Conservation (phyloP, 2,113 vertebrate species). For the Salvator merianae region DNA sequence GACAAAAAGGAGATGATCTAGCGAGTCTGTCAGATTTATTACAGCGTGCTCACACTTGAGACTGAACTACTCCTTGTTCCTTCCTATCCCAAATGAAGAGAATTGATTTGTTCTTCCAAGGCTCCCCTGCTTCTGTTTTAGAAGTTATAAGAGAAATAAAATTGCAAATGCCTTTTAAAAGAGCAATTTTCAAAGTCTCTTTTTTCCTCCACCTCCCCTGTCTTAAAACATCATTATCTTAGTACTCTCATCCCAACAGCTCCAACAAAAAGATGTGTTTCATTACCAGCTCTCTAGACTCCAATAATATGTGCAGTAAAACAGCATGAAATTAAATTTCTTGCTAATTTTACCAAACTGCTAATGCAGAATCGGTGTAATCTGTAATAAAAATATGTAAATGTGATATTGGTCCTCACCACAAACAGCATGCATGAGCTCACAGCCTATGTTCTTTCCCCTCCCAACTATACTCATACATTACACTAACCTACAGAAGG, state of each 20-base stretch:
- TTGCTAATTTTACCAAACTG: conserved; percentile 18
- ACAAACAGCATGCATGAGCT: neutral
- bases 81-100: neutral
- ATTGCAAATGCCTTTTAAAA: conserved; percentile 4
- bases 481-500: neutral
- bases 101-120: no score
- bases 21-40: neutral
- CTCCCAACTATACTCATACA: neutral
- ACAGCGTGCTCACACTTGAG: neutral
- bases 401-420: neutral
- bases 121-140: neutral
- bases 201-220: conserved; percentile 23
- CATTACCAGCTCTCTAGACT: neutral
- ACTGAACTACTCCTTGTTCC: neutral
- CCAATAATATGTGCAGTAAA: conserved; percentile 19
- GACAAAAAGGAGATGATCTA: neutral
- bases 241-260: neutral
- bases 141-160: neutral
- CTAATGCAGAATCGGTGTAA: conserved; percentile 12
- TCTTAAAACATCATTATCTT: conserved; percentile 16
- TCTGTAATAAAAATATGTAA: conserved; percentile 31
- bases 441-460: neutral
- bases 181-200: neutral
- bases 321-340: conserved; percentile 31
- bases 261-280: conserved; percentile 16